phyloP scores from a whole-genome alignment of 2,113 vertebrate genomes.

The Motacilla tschutschensis region DNA sequence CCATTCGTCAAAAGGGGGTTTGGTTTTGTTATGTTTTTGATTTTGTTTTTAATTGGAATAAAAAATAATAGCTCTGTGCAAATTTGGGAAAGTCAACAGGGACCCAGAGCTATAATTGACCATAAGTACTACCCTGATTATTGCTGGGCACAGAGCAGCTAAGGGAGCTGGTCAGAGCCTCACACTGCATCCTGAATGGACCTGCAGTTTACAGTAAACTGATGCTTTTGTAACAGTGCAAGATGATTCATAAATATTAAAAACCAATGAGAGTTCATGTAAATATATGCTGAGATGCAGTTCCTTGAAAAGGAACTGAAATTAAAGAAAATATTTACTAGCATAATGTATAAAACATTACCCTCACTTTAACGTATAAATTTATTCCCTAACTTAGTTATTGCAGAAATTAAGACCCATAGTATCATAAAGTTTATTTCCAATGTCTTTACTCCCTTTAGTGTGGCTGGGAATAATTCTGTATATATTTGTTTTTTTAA shows the following conservation, averaged over 20 bases:
- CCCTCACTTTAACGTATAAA: slow-evolving; percentile 5
- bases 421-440: slow-evolving; percentile 1
- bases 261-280: background rate
- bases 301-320: slow-evolving; percentile 28
- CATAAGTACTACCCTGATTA: background rate
- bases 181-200: background rate
- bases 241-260: background rate
- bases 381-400: background rate
- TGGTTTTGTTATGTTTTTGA: background rate
- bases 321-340: slow-evolving; percentile 38
- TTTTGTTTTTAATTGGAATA: background rate
- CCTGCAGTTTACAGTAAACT: background rate
- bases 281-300: slow-evolving; percentile 1
- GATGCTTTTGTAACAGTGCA: background rate
- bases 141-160: background rate
- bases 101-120: background rate
- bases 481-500: background rate
- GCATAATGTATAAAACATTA: slow-evolving; percentile 30
- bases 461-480: background rate
- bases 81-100: background rate
- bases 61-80: background rate
- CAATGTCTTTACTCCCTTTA: background rate
- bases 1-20: background rate
- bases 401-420: background rate
- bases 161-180: background rate